phyloP scores from a whole-genome alignment of 2,113 vertebrate genomes.

The Perccottus glenii region DNA sequence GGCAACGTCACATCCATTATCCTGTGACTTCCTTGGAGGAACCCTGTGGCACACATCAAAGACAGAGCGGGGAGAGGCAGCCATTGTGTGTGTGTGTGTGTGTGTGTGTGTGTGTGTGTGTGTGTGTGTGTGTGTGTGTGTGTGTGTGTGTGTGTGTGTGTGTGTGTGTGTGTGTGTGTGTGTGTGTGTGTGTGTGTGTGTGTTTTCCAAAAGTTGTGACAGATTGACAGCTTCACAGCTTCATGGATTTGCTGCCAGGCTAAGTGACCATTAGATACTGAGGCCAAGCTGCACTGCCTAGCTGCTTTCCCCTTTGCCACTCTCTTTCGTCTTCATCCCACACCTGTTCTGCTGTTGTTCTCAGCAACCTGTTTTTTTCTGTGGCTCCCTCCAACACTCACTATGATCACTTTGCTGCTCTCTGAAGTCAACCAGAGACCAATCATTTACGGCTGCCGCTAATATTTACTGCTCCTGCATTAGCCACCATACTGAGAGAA shows the following conservation, averaged over 20 bases:
- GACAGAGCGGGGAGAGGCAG: constrained; percentile 11
- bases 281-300: constrained; percentile 27
- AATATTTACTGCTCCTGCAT: constrained; percentile 71
- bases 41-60: constrained; percentile 62
- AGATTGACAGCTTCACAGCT: constrained; percentile 69
- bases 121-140: constrained; percentile 28
- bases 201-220: constrained; percentile 43
- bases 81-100: constrained; percentile 12
- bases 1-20: constrained; percentile 52
- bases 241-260: constrained; percentile 66
- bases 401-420: constrained; percentile 24
- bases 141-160: constrained; percentile 28
- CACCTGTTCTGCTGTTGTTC: constrained; percentile 16
- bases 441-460: constrained; percentile 58
- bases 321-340: constrained; percentile 11
- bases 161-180: constrained; percentile 16
- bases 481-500: constrained; percentile 80
- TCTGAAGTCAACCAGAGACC: constrained; percentile 53
- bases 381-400: constrained; percentile 18
- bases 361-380: constrained; percentile 25
- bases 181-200: constrained; percentile 30
- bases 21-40: constrained; percentile 50
- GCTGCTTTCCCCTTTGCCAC: background rate
- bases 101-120: too few species aligned
- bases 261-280: constrained; percentile 75